Conservation (phyloP, 1,140 invertebrate genomes). For the Zaprionus africanus region DNA sequence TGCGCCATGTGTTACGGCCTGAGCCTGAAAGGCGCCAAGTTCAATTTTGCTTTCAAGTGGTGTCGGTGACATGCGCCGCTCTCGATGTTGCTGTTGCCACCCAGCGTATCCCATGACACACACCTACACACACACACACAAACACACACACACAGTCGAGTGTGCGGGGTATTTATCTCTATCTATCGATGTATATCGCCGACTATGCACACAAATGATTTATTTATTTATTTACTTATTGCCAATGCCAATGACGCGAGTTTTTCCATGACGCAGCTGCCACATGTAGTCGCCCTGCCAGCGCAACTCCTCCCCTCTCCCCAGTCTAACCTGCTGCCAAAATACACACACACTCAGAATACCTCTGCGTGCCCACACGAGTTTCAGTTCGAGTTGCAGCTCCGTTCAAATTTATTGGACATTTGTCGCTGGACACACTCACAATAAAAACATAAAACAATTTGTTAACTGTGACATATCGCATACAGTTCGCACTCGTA, state of each 20-base stretch:
- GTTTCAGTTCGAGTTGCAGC: conserved; percentile 34
- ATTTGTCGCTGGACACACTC: conserved; percentile 41
- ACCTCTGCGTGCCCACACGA: conserved; percentile 8
- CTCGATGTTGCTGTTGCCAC: conserved; percentile 37
- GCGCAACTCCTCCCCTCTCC: neutral
- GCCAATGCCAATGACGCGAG: conserved; percentile 70
- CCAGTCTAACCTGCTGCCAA: conserved; percentile 7
- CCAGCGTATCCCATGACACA: conserved; percentile 15
- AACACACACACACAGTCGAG: too few relatives aligned
- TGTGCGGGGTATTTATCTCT: conserved; percentile 15
- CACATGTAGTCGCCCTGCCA: conserved; percentile 38
- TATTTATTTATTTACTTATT: conserved; percentile 82
- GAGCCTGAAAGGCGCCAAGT: conserved; percentile 65
- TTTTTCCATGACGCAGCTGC: conserved; percentile 66
- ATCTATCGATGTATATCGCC: conserved; percentile 56
- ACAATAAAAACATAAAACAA: conserved; percentile 12
- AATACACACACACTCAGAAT: neutral
- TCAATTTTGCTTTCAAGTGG: conserved; percentile 74
- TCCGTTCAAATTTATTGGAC: conserved; percentile 47
- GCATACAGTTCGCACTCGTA: neutral
- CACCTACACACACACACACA: conserved; percentile 8
- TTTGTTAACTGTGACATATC: conserved; percentile 9
- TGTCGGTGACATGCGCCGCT: conserved; percentile 41
- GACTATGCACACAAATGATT: conserved; percentile 73
- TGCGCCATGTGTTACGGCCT: conserved; percentile 64